Evolutionary conservation across 2,113 vertebrate species (phyloP).

Genomic region (Riparia riparia): DNA sequence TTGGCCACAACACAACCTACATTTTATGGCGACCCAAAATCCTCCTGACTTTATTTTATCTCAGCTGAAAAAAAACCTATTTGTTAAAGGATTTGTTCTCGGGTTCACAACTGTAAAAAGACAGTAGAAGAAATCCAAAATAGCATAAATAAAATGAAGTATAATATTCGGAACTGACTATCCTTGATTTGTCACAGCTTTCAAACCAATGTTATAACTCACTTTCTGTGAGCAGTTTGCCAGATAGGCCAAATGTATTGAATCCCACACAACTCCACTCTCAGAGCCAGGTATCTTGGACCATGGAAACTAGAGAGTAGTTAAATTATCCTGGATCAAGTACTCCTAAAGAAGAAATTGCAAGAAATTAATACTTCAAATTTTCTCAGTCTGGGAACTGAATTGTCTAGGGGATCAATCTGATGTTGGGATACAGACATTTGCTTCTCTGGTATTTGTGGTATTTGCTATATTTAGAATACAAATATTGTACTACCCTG

Average conservation of each 20-base stretch:
- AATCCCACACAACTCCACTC: not conserved
- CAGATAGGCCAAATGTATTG: not conserved
- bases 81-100: not conserved
- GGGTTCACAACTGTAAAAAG: not conserved
- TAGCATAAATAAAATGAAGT: not conserved
- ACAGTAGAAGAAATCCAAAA: not conserved
- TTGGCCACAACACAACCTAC: not conserved
- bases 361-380: slow-evolving; percentile 47
- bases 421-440: slow-evolving; percentile 60
- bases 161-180: not conserved
- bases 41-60: not conserved
- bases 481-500: slow-evolving; percentile 63
- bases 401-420: slow-evolving; percentile 59
- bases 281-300: not conserved
- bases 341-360: not conserved
- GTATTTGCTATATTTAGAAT: slow-evolving; percentile 68
- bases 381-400: slow-evolving; percentile 64
- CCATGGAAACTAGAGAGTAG: not conserved
- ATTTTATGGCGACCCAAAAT: not conserved
- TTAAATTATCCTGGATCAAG: not conserved
- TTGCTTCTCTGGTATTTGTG: slow-evolving; percentile 65
- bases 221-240: not conserved
- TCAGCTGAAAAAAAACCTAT: not conserved
- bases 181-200: not conserved
- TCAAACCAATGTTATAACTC: not conserved